These are phyloP conservation scores for Silvanus unidentatus DNA, from an alignment of 2,888 invertebrate genomes.

Conservation along the genomic window DNA sequence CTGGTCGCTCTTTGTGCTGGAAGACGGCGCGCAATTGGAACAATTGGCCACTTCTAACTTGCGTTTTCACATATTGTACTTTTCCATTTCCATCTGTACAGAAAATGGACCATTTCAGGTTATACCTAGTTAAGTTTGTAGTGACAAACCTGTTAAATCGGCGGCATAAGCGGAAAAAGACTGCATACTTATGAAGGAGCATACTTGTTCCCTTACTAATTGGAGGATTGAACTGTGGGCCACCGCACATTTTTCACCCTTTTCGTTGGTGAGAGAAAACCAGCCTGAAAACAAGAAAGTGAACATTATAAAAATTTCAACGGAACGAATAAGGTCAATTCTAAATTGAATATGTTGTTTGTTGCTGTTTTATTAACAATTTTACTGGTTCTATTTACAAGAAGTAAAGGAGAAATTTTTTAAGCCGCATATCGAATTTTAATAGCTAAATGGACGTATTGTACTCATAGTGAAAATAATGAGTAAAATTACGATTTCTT, in stretches of 20 bases:
- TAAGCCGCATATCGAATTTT: no score
- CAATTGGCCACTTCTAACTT: conserved; percentile 65
- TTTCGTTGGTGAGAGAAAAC: conserved; percentile 63
- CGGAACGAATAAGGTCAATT: no score
- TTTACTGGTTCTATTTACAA: no score
- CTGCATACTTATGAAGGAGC: conserved; percentile 59
- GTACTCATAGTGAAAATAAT: no score
- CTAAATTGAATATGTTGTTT: no score
- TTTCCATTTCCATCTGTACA: conserved; percentile 25
- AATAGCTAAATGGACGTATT: no score
- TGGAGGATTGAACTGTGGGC: conserved; percentile 61
- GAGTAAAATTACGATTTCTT: no score
- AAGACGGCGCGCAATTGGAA: conserved; percentile 68
- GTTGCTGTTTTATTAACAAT: no score
- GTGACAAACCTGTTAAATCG: conserved; percentile 34
- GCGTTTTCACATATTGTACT: conserved; percentile 62
- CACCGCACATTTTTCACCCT: conserved; percentile 60
- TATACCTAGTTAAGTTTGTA: conserved; percentile 17
- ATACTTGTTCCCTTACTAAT: conserved; percentile 62
- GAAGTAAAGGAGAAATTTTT: no score
- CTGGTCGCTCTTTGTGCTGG: conserved; percentile 58
- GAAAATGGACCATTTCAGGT: conserved; percentile 20
- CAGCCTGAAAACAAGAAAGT: conserved; percentile 50
- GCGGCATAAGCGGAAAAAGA: conserved; percentile 56
- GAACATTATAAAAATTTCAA: not conserved